Evolutionary conservation across 2,888 invertebrate species (phyloP), one percentile per base, ranked within the genome.

Genomic region (Agrotis ipsilon): DNA sequence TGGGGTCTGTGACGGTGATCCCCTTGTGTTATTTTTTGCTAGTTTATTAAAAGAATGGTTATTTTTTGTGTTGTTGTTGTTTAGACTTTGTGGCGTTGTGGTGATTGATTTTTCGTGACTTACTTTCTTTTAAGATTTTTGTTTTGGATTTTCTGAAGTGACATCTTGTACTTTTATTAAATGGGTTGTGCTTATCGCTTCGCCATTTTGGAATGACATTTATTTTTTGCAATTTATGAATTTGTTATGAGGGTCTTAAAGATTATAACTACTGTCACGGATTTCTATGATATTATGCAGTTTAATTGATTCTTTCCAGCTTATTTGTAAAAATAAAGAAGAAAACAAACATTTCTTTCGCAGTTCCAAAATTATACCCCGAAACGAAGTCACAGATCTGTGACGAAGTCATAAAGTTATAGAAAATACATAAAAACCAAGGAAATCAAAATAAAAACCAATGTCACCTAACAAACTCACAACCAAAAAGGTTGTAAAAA

Each of bases 1-100:
- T 81, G 92, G 94, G 94, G 92, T 92, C 84, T 86, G 87, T 83
- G 87, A 87, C 86, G 86, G 86, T 83, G 85, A 76, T 76, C 86
- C 86, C 87, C 85, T 86, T 89, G 88, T 88, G 86, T 88, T 85
- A 88, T 86, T 87, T 87, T 88, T 87, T 52, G 71, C 78, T 84
- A 83, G 85, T 75, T 83, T 88, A 86, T 87, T 87, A 85, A 87
- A 83, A 87, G 84, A 87, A 87, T 85, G 77, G 78, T 83, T 86
- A 81, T 85, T 88, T 87, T 88, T 85, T 75, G 73, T 78, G 67
- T 51, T 73, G 27, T 58, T 52, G 64, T 66, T 81, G 78, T 80
- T 80, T 80, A 80, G 82, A 80, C 82, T 71, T 67, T 52, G 59
- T 82, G 82, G 78, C 81, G 77, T 64, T 64, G 27, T 45, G 21